Conservation (phyloP, 2,113 vertebrate genomes). For the Gymnogyps californianus region DNA sequence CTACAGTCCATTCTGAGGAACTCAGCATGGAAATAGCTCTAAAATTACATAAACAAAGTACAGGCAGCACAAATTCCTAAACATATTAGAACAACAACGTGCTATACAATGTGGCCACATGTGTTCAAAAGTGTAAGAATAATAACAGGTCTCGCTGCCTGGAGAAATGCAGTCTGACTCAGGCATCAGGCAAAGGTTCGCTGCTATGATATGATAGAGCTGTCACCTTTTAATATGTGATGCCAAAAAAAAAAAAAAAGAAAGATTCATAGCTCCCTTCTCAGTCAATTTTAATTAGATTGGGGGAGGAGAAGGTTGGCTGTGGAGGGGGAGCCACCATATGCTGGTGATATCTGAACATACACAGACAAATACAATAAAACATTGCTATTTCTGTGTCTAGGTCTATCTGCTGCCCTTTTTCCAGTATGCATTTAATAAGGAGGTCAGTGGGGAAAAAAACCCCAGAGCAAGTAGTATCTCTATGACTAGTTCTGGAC, state of each 20-base stretch:
- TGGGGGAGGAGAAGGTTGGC: not conserved
- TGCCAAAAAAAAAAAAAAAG: not conserved
- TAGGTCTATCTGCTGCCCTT: not conserved
- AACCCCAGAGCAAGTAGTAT: not conserved
- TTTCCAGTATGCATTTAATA: not conserved
- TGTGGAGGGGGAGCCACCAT: not conserved
- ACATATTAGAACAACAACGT: not conserved
- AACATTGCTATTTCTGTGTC: not conserved
- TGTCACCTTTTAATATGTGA: not conserved
- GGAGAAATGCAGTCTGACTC: not conserved
- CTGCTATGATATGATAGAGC: not conserved
- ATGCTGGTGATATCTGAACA: not conserved
- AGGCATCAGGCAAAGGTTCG: not conserved
- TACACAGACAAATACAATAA: not conserved
- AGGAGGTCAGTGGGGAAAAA: not conserved
- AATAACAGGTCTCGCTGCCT: not conserved
- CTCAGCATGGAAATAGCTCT: not conserved
- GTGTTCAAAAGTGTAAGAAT: not conserved
- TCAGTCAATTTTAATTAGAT: not conserved
- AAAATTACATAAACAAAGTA: not conserved
- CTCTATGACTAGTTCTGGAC: not conserved
- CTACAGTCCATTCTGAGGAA: not conserved
- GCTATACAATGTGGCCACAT: not conserved
- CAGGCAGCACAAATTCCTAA: not conserved
- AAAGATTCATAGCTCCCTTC: not conserved